Conservation (phyloP, 2,797 vertebrate genomes). For the Vireo griseus region DNA sequence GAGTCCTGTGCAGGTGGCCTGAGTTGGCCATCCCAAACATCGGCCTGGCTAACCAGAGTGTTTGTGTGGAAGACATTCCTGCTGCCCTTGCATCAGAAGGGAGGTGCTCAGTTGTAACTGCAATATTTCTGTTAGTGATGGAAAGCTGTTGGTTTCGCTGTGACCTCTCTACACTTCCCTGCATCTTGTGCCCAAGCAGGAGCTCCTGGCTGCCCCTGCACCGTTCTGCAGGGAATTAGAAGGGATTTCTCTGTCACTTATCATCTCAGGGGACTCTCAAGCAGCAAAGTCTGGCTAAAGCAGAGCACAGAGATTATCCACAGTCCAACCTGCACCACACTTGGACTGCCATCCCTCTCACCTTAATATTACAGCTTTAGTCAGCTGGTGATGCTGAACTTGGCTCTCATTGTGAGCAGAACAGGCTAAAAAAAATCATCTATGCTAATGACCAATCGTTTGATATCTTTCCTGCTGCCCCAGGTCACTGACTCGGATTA, state of each 20-base stretch:
- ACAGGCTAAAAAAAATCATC: neutral
- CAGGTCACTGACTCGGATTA: slow-evolving; percentile 92
- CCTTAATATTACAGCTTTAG: neutral
- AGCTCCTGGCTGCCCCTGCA: neutral
- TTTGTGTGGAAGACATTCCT: neutral
- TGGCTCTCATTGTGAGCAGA: neutral
- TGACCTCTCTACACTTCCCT: neutral
- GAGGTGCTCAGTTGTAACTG: neutral
- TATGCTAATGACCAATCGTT: neutral
- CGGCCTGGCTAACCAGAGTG: neutral
- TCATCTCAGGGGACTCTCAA: neutral
- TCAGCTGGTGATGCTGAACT: neutral
- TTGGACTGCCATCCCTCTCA: neutral
- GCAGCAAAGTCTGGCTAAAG: neutral
- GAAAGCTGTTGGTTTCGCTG: neutral
- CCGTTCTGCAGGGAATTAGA: neutral
- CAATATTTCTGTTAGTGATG: neutral
- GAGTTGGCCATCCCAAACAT: neutral
- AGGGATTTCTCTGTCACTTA: neutral
- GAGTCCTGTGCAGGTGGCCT: neutral
- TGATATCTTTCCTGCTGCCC: neutral
- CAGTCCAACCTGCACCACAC: neutral
- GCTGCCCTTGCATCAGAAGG: neutral
- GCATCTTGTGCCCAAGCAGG: neutral
- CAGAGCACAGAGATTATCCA: neutral